Evolutionary conservation across 2,888 invertebrate genomes (phyloP).

Genomic region (Phragmatobia fuliginosa): DNA sequence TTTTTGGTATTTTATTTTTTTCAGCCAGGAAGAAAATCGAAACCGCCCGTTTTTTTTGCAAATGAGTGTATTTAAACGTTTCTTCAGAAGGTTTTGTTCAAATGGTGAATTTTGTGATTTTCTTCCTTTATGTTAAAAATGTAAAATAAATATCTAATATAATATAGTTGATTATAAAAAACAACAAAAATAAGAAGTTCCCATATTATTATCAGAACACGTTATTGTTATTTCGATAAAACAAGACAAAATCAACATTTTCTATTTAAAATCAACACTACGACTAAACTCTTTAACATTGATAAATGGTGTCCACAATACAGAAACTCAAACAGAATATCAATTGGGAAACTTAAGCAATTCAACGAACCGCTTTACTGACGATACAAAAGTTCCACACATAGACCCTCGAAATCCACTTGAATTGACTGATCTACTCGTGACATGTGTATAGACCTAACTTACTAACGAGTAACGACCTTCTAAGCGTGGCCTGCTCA

Average conservation of each 20-base stretch:
- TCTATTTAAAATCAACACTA: background rate
- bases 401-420: slow-evolving; percentile 15
- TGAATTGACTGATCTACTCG: slow-evolving; percentile 33
- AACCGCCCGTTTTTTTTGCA: too few species aligned
- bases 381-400: slow-evolving; percentile 23
- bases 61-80: too few species aligned
- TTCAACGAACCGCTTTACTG: slow-evolving; percentile 14
- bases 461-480: slow-evolving; percentile 57
- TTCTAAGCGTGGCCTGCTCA: slow-evolving; percentile 57
- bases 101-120: too few species aligned
- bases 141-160: too few species aligned
- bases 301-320: slow-evolving; percentile 15
- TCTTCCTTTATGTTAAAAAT: too few species aligned
- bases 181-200: too few species aligned
- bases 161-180: too few species aligned
- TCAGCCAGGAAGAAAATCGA: too few species aligned
- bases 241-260: background rate
- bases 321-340: slow-evolving; percentile 15
- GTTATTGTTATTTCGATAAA: background rate
- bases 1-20: too few species aligned
- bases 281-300: slow-evolving; percentile 7
- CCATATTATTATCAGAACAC: background rate
- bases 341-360: slow-evolving; percentile 22
- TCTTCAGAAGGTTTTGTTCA: too few species aligned
- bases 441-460: slow-evolving; percentile 47